Conservation (phyloP, 1,140 invertebrate genomes). For the Hylaeus volcanicus region DNA sequence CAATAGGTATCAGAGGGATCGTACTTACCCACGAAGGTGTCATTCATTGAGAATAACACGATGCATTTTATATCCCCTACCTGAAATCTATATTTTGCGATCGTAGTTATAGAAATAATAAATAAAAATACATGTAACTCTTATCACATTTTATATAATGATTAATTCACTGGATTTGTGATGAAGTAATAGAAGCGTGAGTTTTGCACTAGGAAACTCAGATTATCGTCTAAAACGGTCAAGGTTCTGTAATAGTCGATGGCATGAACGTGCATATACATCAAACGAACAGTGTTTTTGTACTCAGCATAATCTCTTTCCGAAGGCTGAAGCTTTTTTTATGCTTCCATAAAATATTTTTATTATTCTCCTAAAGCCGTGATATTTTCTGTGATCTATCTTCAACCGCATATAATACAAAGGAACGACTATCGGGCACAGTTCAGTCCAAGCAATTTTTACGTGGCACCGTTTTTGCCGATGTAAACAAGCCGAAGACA, state of each 20-base stretch:
- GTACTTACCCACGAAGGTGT: neutral
- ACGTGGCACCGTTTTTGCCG: slow-evolving; percentile 22
- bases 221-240: neutral
- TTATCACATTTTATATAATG: neutral
- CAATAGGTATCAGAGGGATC: neutral
- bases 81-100: no score
- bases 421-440: neutral
- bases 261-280: no score
- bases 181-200: neutral
- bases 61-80: no score
- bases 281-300: neutral
- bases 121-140: no score
- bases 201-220: neutral
- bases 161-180: neutral
- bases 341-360: neutral
- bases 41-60: no score
- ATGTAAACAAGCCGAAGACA: slow-evolving; percentile 33
- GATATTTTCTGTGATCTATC: neutral
- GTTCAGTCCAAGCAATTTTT: neutral
- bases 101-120: no score
- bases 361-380: neutral
- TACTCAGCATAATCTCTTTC: neutral
- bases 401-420: neutral
- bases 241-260: neutral
- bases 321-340: neutral